Base-by-base conservation (phyloP, 2,797 vertebrate genomes). In the Acrossocheilus wenchowensis region DNA sequence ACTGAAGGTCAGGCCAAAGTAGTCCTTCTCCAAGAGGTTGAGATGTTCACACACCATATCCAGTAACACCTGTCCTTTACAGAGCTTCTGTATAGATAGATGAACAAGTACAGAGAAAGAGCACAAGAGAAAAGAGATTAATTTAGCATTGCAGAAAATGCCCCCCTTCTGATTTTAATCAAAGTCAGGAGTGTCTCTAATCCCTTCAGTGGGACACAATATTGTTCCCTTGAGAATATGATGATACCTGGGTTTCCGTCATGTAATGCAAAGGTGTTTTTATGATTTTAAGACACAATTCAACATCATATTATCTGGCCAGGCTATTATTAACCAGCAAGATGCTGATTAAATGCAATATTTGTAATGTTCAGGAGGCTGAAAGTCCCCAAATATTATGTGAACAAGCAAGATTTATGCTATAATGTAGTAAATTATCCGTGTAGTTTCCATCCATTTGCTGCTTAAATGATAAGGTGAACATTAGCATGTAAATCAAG, bases 21-120 rank as follows among this genome's bases (percentile, higher is more conserved):
- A 99, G 93, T 99, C 98, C 88, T 98, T 98, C 94, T 99, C 98
- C 94, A 99, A 95, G 87, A 99, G 97, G 92, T 99, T 99, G 92
- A 99, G 97, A 94, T 99, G 97, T 89, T 97, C 98, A 19, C 98
- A 99, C 89, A 99, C 97, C 95, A 97, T 93, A 91, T 99, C 97
- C 82, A 99, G 96, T 86, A 99, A 96, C 71, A 96, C 94, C 92
- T 99, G 98, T 87, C 98, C 98, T 86, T 96, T 96, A 92, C 96
- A 96, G 0, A 98, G 97, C 93, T 99, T 99, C 98, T 99, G 92
- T 91, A 89, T 17, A 84, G 43, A 85, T 34, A 84, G 34, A 90
- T 66, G 78, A 75, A 88, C 10, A 75, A 5, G 41, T 17, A 87
- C 41, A 86, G 17, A 74, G 62, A 86, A 71, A 86, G 50, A 14